phyloP scores from a whole-genome alignment of 2,113 vertebrate species.

The Diadophis punctatus region DNA sequence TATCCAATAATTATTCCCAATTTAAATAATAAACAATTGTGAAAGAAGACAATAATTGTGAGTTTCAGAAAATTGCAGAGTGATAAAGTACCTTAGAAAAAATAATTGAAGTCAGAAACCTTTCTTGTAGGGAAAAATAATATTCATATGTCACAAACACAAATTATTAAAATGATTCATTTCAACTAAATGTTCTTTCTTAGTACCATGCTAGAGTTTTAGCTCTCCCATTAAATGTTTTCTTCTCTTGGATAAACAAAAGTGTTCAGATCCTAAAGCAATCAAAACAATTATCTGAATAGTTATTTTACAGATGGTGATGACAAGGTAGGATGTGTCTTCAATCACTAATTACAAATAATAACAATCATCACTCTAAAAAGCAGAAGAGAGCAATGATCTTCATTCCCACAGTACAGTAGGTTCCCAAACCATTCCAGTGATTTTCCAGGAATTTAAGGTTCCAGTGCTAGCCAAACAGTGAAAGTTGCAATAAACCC shows the following conservation, averaged over 20 bases:
- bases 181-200: slow-evolving; percentile 36
- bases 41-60: slow-evolving; percentile 12
- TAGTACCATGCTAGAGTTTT: slow-evolving; percentile 46
- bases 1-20: neutral
- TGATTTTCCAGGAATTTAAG: neutral
- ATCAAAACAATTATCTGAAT: neutral
- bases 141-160: slow-evolving; percentile 23
- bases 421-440: neutral
- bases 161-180: slow-evolving; percentile 47
- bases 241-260: slow-evolving; percentile 36
- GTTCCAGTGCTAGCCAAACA: neutral
- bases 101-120: slow-evolving; percentile 19
- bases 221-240: slow-evolving; percentile 46
- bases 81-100: slow-evolving; percentile 28
- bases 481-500: neutral
- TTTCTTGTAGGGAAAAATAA: neutral
- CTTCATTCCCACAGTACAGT: neutral
- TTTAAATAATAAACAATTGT: neutral
- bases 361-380: neutral
- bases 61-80: slow-evolving; percentile 18
- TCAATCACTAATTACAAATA: neutral
- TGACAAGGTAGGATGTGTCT: neutral
- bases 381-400: neutral
- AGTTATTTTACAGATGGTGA: neutral
- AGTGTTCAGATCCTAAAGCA: too few species aligned